Evolutionary conservation across 2,797 vertebrate species (phyloP).

Genomic region (Tauraco hartlaubi): DNA sequence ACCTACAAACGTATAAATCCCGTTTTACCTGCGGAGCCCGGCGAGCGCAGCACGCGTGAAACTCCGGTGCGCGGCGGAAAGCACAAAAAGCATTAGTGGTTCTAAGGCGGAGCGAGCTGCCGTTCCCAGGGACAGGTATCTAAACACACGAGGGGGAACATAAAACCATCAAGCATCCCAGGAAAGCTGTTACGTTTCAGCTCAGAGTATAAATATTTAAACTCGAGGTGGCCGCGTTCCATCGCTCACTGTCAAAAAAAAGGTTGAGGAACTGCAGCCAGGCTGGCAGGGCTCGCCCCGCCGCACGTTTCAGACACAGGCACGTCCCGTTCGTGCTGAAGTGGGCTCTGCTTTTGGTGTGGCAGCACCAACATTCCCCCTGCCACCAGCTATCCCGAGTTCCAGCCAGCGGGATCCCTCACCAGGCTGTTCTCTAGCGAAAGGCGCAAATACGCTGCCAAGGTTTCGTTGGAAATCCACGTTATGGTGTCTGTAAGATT

Average conservation of each 20-base stretch:
- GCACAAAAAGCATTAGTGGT: neutral
- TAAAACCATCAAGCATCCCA: slow-evolving; percentile 11
- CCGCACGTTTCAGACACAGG: accelerated
- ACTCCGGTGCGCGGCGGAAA: neutral
- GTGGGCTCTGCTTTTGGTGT: neutral
- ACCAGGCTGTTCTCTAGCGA: neutral
- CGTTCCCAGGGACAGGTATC: neutral
- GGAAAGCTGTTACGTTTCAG: neutral
- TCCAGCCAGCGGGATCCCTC: accelerated
- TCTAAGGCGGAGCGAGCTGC: neutral
- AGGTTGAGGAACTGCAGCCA: neutral
- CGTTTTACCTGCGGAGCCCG: neutral
- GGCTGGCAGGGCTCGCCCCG: neutral
- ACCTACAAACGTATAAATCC: neutral
- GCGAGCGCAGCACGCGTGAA: neutral
- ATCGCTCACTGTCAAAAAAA: neutral
- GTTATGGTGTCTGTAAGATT: neutral
- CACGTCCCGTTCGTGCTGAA: accelerated
- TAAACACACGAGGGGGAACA: neutral
- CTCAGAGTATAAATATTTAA: slow-evolving; percentile 43
- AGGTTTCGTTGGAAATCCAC: neutral
- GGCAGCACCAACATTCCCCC: accelerated
- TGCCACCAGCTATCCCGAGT: accelerated
- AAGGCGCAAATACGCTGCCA: accelerated
- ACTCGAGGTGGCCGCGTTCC: neutral